These are phyloP conservation scores for Cygnus olor DNA, from an alignment of 2,797 vertebrate species.

Conservation along the genomic window DNA sequence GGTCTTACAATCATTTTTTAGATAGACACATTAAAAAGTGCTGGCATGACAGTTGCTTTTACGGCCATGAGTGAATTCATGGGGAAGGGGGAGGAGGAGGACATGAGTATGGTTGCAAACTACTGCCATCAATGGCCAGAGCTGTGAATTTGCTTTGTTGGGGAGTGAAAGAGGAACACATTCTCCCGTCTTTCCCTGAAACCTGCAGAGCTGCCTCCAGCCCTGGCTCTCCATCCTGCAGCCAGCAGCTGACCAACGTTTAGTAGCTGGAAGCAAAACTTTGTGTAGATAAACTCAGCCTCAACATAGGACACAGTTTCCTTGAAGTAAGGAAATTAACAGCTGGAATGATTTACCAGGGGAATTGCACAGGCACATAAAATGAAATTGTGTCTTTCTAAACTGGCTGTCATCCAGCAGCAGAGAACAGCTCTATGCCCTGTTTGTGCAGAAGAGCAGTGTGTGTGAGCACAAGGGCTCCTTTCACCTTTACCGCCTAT, in stretches of 20 bases:
- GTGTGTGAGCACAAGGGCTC: neutral
- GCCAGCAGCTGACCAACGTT: neutral
- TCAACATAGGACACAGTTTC: slow-evolving; percentile 16
- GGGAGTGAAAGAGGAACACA: neutral
- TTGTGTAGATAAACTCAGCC: neutral
- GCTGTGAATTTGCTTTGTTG: neutral
- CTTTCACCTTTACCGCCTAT: neutral
- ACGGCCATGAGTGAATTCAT: neutral
- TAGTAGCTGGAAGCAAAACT: neutral
- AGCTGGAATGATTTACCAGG: slow-evolving; percentile 24
- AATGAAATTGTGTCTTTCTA: slow-evolving; percentile 32
- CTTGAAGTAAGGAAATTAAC: slow-evolving; percentile 45
- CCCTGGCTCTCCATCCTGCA: neutral
- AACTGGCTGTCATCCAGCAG: neutral
- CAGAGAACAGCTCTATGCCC: neutral
- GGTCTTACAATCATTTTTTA: neutral
- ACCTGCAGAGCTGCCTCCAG: neutral
- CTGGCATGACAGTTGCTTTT: neutral
- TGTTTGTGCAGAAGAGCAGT: neutral
- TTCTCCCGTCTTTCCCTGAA: neutral
- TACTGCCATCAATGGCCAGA: neutral
- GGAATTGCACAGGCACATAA: slow-evolving; percentile 1
- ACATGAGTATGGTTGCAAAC: neutral
- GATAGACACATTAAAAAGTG: rapidly evolving
- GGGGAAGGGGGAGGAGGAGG: neutral